Conservation (phyloP, 2,797 vertebrate genomes). For the Pyrrhura leucotis region DNA sequence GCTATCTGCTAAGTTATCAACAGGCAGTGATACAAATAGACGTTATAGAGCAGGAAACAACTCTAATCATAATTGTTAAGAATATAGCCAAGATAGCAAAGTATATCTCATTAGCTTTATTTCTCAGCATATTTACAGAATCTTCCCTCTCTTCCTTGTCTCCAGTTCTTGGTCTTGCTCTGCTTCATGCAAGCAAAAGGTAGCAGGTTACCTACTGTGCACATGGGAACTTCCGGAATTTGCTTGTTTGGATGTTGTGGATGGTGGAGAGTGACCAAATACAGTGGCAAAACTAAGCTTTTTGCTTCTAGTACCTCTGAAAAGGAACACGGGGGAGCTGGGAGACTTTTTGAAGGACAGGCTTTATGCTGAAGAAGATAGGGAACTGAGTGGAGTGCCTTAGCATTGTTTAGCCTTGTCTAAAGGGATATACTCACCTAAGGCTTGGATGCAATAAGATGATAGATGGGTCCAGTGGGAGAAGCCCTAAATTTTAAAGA, state of each 20-base stretch:
- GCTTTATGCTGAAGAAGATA: neutral
- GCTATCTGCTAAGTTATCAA: neutral
- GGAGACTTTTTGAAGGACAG: neutral
- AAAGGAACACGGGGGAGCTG: neutral
- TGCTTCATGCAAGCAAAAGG: neutral
- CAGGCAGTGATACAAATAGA: neutral
- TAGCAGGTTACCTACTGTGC: neutral
- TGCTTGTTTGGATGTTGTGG: neutral
- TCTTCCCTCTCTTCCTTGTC: neutral
- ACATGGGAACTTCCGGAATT: rapidly evolving
- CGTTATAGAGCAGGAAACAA: neutral
- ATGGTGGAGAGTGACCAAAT: neutral
- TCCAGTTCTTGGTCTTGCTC: neutral
- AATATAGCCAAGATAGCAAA: neutral
- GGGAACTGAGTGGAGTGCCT: neutral
- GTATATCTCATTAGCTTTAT: neutral
- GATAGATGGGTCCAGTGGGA: neutral
- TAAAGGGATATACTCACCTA: neutral
- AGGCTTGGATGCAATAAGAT: neutral
- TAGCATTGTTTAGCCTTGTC: neutral
- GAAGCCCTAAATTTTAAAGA: neutral
- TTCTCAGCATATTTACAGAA: neutral
- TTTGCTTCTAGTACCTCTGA: neutral
- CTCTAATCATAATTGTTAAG: neutral
- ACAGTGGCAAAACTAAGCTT: neutral